Conservation (phyloP, 1,140 invertebrate species). For the Temnothorax longispinosus region DNA sequence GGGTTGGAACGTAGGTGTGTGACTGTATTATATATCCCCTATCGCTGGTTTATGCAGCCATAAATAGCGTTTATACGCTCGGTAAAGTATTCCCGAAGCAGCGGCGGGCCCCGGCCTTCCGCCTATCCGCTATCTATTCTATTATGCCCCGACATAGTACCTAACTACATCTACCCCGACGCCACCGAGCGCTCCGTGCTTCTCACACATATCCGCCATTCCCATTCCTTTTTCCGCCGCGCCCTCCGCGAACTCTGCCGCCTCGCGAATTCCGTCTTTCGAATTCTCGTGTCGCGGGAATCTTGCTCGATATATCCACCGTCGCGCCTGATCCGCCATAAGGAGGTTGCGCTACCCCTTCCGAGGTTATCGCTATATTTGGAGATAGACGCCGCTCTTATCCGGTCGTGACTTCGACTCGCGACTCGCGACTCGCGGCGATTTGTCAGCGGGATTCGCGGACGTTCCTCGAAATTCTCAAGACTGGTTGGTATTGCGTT, state of each 20-base stretch:
- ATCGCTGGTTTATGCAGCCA: conserved; percentile 84
- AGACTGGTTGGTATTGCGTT: neutral
- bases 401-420: conserved; percentile 34
- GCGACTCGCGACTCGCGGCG: conserved; percentile 21
- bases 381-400: conserved; percentile 56
- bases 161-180: conserved; percentile 69
- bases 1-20: conserved; percentile 71
- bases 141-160: conserved; percentile 80
- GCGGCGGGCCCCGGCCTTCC: conserved; percentile 75
- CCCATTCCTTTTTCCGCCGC: conserved; percentile 55
- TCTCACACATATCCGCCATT: conserved; percentile 66
- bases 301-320: conserved; percentile 67
- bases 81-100: conserved; percentile 83
- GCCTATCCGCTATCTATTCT: conserved; percentile 82
- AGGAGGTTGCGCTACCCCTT: conserved; percentile 23
- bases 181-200: conserved; percentile 49
- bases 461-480: conserved; percentile 24
- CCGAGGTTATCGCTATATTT: conserved; percentile 58
- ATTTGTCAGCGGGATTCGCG: conserved; percentile 41
- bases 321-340: conserved; percentile 21
- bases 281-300: conserved; percentile 63
- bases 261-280: conserved; percentile 68
- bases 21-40: conserved; percentile 83
- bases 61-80: conserved; percentile 84
- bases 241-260: conserved; percentile 19